A percentile compares a stretch with the other conserved stretches of the same genome.
Evolutionary conservation across 2,888 invertebrate species (phyloP).

Genomic region (Philopedon plagiatum): DNA sequence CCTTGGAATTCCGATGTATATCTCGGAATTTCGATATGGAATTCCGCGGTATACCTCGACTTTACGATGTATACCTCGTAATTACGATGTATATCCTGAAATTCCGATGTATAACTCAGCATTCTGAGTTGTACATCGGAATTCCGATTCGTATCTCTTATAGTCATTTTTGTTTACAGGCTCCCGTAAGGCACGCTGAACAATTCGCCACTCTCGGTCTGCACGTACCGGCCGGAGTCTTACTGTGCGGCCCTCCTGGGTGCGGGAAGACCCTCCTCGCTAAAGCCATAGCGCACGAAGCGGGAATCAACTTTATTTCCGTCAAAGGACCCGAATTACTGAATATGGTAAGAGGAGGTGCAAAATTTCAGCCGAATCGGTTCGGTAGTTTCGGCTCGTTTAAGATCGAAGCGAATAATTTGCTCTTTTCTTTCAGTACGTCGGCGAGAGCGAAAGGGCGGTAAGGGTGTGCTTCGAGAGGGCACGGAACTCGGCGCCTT

Average conservation of each 20-base stretch:
- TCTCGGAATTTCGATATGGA: no score
- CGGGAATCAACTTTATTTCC: slow-evolving; percentile 98
- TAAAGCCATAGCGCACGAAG: slow-evolving; percentile 98
- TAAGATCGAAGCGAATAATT: neutral
- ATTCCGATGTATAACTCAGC: no score
- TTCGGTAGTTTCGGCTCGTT: neutral
- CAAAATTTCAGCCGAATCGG: slow-evolving; percentile 3
- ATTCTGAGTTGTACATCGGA: no score
- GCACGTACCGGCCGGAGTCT: slow-evolving; percentile 87
- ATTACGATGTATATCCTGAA: no score
- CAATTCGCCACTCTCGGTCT: slow-evolving; percentile 85
- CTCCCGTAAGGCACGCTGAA: slow-evolving; percentile 90
- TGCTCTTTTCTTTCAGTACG: slow-evolving; percentile 76
- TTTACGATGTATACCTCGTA: no score
- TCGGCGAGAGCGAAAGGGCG: slow-evolving; percentile 98
- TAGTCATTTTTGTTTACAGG: slow-evolving; percentile 71
- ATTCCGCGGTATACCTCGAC: no score
- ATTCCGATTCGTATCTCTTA: no score
- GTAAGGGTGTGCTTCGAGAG: slow-evolving; percentile 96
- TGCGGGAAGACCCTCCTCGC: slow-evolving; percentile 97
- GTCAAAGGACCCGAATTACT: slow-evolving; percentile 98
- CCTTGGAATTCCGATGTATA: no score
- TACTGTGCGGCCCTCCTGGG: slow-evolving; percentile 97
- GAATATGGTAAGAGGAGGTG: slow-evolving; percentile 92
- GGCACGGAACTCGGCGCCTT: slow-evolving; percentile 95